phyloP scores from a whole-genome alignment of 2,113 vertebrate species.

The Gambusia affinis region DNA sequence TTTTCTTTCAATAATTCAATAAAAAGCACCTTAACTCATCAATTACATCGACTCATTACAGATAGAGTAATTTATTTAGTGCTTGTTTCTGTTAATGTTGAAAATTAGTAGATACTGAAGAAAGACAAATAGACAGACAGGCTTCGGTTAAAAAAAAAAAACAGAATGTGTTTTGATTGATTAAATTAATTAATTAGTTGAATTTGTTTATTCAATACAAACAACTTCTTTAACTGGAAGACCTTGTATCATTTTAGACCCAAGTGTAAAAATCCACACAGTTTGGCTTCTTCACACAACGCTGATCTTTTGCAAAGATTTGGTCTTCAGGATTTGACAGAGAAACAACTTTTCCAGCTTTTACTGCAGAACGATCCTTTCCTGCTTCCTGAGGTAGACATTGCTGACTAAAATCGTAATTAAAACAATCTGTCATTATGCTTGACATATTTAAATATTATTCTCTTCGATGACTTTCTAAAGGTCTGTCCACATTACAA shows the following conservation, averaged over 20 bases:
- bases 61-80: too few species aligned
- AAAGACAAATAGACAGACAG: too few species aligned
- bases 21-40: too few species aligned
- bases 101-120: too few species aligned
- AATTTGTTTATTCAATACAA: background rate
- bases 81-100: too few species aligned
- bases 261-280: conserved; percentile 76
- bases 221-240: background rate
- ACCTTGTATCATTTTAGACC: conserved; percentile 50
- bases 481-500: conserved; percentile 82
- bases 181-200: too few species aligned
- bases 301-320: conserved; percentile 36
- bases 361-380: conserved; percentile 79
- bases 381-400: conserved; percentile 79
- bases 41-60: too few species aligned
- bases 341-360: conserved; percentile 75
- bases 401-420: background rate
- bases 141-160: too few species aligned
- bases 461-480: background rate
- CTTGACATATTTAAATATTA: background rate
- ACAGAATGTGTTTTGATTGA: too few species aligned
- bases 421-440: background rate
- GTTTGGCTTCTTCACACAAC: conserved; percentile 58
- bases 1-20: too few species aligned
- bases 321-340: conserved; percentile 54